Conservation (phyloP, 2,888 invertebrate species). For the Nesidiocoris tenuis region DNA sequence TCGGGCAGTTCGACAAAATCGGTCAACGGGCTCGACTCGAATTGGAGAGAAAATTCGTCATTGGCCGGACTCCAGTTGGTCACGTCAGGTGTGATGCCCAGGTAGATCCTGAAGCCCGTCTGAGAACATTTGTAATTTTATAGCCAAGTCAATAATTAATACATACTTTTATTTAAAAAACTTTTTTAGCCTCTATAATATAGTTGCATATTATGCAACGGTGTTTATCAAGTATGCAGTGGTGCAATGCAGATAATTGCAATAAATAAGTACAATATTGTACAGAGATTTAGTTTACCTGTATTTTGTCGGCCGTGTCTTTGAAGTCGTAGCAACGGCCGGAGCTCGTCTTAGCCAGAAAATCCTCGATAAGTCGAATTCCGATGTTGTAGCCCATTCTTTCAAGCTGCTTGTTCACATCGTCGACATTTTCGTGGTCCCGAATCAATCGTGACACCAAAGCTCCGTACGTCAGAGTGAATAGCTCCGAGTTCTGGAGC, state of each 20-base stretch:
- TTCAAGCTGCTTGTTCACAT: constrained; percentile 95
- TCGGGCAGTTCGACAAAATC: constrained; percentile 97
- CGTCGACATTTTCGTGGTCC: constrained; percentile 94
- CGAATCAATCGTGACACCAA: constrained; percentile 94
- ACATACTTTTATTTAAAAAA: too few species aligned
- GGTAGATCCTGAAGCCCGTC: constrained; percentile 73
- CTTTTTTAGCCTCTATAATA: too few species aligned
- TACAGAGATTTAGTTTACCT: constrained; percentile 58
- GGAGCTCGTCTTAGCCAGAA: constrained; percentile 85
- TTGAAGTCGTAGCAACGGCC: constrained; percentile 91
- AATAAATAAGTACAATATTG: too few species aligned
- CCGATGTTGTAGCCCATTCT: constrained; percentile 98
- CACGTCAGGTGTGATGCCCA: constrained; percentile 89
- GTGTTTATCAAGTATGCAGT: too few species aligned
- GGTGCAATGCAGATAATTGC: too few species aligned
- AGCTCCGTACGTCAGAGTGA: constrained; percentile 96
- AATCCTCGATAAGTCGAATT: constrained; percentile 95
- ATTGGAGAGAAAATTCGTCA: constrained; percentile 93
- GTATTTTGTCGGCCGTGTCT: constrained; percentile 94
- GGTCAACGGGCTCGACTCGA: constrained; percentile 93
- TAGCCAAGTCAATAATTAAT: too few species aligned
- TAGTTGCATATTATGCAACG: too few species aligned
- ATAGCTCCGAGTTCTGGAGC: constrained; percentile 88
- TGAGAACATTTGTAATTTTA: too few species aligned
- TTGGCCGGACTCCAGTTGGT: constrained; percentile 92